Evolutionary conservation across 2,888 invertebrate species (phyloP), one percentile per base, ranked within the genome.

Genomic region (Petrolisthes manimaculis): DNA sequence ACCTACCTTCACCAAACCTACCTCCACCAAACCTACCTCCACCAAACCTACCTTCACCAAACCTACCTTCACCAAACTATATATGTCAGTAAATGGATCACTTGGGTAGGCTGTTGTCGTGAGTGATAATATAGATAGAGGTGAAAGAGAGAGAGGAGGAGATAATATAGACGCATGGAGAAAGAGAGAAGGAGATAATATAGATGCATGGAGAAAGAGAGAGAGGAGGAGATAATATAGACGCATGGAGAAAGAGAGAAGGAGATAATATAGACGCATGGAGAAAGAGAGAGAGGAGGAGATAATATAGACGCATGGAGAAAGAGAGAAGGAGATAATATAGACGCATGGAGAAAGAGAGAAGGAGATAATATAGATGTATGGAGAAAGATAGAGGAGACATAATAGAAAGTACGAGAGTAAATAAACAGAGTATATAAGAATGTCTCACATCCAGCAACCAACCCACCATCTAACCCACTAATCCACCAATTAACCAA

Each of bases 311-410:
- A 61, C 9, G 4, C 3, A 56, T 54, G 55, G n/a, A 5, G n/a
- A 55, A 55, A n/a, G n/a, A n/a, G n/a, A 81, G 81, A 61, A 12
- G 14, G 9, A 77, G 77, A 77, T 4, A 37, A 77, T 18, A 77
- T 4, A 5, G 9, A 77, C 37, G 51, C 3, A 9, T 8, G 54
- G 78, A 79, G 54, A n/a, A 8, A 79, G 78, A 79, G 14, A 12
- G 51, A 77, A 51, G 14, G 9, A 5, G 77, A 77, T 24, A 37
- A 12, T n/a, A n/a, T 14, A 74, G 5, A 18, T 14, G 54, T 8
- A 8, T 14, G 78, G 8, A 18, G 18, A 18, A 53, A 53, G 53
- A 53, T 12, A 53, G 53, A n/a, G 5, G n/a, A 78, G 53, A 55
- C 6, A 21, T 4, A 12, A 21, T 4, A n/a, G 79, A 21, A 54